phyloP scores from a whole-genome alignment of 2,797 vertebrate genomes.

The Mallotus villosus region DNA sequence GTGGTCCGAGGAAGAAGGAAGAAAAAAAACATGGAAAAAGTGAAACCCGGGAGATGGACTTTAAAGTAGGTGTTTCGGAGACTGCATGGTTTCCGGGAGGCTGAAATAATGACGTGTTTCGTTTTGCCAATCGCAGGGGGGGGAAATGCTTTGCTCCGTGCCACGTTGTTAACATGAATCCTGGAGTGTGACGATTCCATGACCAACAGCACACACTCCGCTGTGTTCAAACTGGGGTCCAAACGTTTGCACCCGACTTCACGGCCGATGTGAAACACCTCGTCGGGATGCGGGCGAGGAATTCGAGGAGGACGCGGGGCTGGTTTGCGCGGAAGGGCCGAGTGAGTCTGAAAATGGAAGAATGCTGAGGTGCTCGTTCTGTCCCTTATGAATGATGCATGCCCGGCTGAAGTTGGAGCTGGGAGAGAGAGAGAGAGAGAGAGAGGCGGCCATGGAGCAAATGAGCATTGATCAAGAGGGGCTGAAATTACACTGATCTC shows the following conservation, averaged over 20 bases:
- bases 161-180: neutral
- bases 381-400: conserved; percentile 69
- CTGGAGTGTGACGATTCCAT: neutral
- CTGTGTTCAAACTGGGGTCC: too few species aligned
- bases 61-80: neutral
- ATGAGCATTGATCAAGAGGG: conserved; percentile 71
- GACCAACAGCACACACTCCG: neutral
- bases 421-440: conserved; percentile 21
- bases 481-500: conserved; percentile 70
- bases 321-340: conserved; percentile 53
- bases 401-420: conserved; percentile 40
- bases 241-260: conserved; percentile 1
- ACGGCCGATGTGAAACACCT: conserved; percentile 38
- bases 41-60: conserved; percentile 17
- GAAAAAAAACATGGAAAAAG: neutral
- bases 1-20: conserved; percentile 19
- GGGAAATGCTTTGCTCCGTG: neutral
- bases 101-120: neutral
- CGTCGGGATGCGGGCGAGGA: conserved; percentile 7
- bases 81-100: neutral
- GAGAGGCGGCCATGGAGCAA: conserved; percentile 51
- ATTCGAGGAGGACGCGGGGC: conserved; percentile 40
- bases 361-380: conserved; percentile 54
- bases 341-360: conserved; percentile 29
- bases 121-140: neutral